Base-by-base conservation (phyloP, 2,113 vertebrate species). In the Lasiurus borealis region DNA sequence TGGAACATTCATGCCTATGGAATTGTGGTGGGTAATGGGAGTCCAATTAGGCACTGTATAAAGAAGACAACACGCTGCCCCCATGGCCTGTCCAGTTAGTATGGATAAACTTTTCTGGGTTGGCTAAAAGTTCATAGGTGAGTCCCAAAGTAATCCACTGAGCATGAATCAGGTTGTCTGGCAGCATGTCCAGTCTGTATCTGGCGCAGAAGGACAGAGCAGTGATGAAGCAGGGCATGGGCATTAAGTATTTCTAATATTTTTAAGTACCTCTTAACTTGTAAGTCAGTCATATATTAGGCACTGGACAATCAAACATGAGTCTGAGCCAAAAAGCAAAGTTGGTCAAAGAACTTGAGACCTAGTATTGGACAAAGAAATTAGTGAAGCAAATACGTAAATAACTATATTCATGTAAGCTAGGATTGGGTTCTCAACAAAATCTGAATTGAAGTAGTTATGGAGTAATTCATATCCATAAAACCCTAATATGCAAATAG, bases 71-170 rank as follows among this genome's bases (percentile, higher is more conserved):
- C 93, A 99, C 99, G 0, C 95, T 99, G 95, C 99, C 99, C 0
- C 99, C 99, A 0, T 99, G 99, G 77, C 99, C 99, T 0, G 99
- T 99, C 99, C 99, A 99, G 98, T 99, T 99, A 44, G 99, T 99
- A 96, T 99, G 99, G 98, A 99, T 95, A 76, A 98, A 99, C 0
- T 95, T 93, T 7, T 99, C 99, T 0, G 99, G 99, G 27, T 98
- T 98, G 4, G 98, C 98, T 54, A 99, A 96, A 11, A 99, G 98
- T 85, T 99, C 99, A 0, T 99, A 99, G 0, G 99, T 99, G 99
- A 1, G 99, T 99, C 57, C 99, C 99, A 13, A 99, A 99, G 97
- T 99, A 99, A 97, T 99, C 99, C 99, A 99, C 98, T 99, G 99
- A 44, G 99, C 99, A 99, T 99, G 99, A 12, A 99, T 98, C 84